These are phyloP conservation scores for Troides aeacus DNA, from an alignment of 2,888 invertebrate genomes.

Conservation along the genomic window DNA sequence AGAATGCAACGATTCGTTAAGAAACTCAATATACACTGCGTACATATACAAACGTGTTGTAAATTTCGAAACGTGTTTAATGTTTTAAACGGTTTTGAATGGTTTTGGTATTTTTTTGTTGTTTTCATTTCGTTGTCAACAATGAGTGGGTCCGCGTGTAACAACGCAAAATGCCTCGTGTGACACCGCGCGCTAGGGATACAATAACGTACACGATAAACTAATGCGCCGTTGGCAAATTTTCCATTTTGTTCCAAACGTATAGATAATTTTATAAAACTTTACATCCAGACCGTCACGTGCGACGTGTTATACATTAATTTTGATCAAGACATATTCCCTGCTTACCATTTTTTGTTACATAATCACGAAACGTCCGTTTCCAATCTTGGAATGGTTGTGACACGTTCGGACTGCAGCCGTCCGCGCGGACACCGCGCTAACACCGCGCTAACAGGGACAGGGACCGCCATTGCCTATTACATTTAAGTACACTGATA, in stretches of 20 bases:
- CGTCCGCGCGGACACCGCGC: slow-evolving; percentile 54
- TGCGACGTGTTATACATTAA: not conserved
- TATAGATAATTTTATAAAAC: no score
- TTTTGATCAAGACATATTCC: not conserved
- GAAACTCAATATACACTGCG: slow-evolving; percentile 30
- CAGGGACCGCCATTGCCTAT: slow-evolving; percentile 65
- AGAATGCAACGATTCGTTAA: slow-evolving; percentile 69
- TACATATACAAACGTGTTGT: no score
- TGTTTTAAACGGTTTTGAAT: no score
- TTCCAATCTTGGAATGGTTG: slow-evolving; percentile 62
- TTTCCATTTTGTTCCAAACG: not conserved
- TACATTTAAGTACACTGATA: slow-evolving; percentile 67
- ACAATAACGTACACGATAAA: slow-evolving; percentile 56
- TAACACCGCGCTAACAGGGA: slow-evolving; percentile 29
- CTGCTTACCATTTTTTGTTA: slow-evolving; percentile 25
- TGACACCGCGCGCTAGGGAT: slow-evolving; percentile 69
- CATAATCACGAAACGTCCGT: slow-evolving; percentile 26
- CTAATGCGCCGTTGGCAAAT: slow-evolving; percentile 62
- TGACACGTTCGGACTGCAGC: slow-evolving; percentile 49
- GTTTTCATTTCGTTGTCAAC: no score
- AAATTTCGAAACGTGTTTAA: no score
- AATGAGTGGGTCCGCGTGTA: not conserved
- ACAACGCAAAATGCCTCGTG: slow-evolving; percentile 70
- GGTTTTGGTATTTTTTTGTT: no score
- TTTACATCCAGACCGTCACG: no score